A percentile compares a stretch with the other conserved stretches of the same genome.
phyloP scores from a whole-genome alignment of 2,888 invertebrate species.

The Nesidiocoris tenuis region DNA sequence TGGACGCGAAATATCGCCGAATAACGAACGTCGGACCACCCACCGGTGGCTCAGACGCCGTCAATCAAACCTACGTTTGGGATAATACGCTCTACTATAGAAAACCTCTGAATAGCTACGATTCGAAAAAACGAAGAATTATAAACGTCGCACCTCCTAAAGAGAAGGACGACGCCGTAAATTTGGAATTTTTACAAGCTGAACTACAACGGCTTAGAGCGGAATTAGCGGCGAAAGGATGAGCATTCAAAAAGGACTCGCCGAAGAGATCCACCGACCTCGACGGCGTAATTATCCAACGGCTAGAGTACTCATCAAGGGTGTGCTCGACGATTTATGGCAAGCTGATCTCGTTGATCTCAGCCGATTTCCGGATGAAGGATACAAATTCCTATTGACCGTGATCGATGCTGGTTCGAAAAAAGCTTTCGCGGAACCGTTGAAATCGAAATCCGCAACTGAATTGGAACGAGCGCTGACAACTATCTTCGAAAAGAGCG shows the following conservation, averaged over 20 bases:
- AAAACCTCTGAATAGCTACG: neutral
- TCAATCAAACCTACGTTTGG: constrained; percentile 10
- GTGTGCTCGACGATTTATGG: constrained; percentile 40
- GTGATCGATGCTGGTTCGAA: constrained; percentile 37
- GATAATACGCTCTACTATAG: neutral
- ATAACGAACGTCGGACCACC: neutral
- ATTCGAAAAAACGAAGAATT: constrained; percentile 8
- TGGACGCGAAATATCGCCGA: neutral
- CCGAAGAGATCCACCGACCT: constrained; percentile 41
- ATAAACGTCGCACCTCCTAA: neutral
- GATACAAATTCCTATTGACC: constrained; percentile 38
- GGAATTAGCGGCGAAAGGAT: neutral
- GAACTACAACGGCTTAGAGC: neutral
- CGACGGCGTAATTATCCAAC: constrained; percentile 27
- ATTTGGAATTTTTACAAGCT: neutral
- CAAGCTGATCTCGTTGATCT: constrained; percentile 45
- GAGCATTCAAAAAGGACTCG: constrained; percentile 5
- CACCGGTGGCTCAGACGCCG: neutral
- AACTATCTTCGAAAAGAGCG: neutral
- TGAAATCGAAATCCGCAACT: constrained; percentile 39
- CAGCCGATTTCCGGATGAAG: constrained; percentile 14
- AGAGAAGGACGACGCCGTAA: neutral
- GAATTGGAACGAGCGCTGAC: constrained; percentile 31
- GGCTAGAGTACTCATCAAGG: constrained; percentile 34
- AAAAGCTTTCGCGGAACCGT: constrained; percentile 20